Conservation (phyloP, 2,113 vertebrate species). For the Hystrix cristata region DNA sequence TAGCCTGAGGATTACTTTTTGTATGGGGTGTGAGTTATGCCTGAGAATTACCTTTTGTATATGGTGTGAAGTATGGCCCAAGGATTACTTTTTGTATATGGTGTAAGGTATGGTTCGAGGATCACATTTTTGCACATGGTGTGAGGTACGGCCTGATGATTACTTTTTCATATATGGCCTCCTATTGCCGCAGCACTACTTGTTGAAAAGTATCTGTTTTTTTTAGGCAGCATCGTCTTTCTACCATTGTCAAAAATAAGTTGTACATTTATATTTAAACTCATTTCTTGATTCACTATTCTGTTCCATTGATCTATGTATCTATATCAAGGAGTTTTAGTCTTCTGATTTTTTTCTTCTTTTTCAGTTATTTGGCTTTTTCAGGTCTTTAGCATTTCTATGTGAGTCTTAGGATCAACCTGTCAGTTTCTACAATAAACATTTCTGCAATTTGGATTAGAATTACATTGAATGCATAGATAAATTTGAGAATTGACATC, state of each 20-base stretch:
- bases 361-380: not conserved
- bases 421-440: not conserved
- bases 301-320: not conserved
- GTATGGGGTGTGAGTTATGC: not conserved
- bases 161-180: not conserved
- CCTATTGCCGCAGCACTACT: no score
- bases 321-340: no score
- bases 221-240: not conserved
- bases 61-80: not conserved
- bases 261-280: no score
- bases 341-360: not conserved
- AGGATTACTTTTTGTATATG: not conserved
- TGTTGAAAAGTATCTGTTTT: not conserved
- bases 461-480: no score
- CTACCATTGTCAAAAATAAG: not conserved
- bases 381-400: not conserved
- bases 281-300: no score
- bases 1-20: not conserved
- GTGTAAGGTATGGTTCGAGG: not conserved
- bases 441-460: not conserved
- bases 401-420: rapidly evolving
- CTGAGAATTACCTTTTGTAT: not conserved
- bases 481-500: not conserved
- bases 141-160: not conserved
- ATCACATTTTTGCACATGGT: not conserved